Conservation (phyloP, 2,797 vertebrate genomes). For the Macropodus opercularis region DNA sequence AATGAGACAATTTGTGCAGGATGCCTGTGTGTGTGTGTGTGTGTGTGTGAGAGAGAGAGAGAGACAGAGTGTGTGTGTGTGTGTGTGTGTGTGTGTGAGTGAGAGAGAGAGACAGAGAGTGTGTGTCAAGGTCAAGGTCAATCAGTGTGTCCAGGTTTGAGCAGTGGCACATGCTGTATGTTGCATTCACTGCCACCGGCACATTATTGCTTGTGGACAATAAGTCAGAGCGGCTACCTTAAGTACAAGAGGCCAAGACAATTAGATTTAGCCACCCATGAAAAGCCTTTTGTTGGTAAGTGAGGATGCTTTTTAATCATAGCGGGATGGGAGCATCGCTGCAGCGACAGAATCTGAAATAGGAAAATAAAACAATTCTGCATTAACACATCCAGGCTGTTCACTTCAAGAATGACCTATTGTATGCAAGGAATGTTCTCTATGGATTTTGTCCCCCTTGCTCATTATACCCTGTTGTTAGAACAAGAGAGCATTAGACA, state of each 20-base stretch:
- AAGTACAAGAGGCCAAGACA: slow-evolving; percentile 60
- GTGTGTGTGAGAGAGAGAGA: no score
- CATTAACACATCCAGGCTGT: slow-evolving; percentile 39
- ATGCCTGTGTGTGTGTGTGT: no score
- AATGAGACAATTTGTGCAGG: slow-evolving; percentile 24
- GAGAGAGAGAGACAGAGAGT: no score
- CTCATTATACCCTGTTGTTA: slow-evolving; percentile 56
- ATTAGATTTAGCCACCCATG: slow-evolving; percentile 77
- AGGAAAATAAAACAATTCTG: slow-evolving; percentile 37
- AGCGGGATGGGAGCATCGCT: slow-evolving; percentile 27
- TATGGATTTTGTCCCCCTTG: slow-evolving; percentile 50
- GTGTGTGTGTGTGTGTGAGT: no score
- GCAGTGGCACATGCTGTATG: slow-evolving; percentile 50
- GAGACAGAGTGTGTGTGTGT: no score
- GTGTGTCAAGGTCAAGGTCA: slow-evolving; percentile 53
- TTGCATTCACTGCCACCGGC: slow-evolving; percentile 34
- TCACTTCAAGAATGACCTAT: slow-evolving; percentile 45
- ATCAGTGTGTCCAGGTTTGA: slow-evolving; percentile 62
- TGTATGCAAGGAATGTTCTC: slow-evolving; percentile 39
- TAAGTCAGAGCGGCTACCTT: slow-evolving; percentile 71
- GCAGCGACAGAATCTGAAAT: slow-evolving; percentile 17
- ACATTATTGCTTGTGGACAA: slow-evolving; percentile 57
- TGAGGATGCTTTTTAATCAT: slow-evolving; percentile 69
- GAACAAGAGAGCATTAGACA: slow-evolving; percentile 34
- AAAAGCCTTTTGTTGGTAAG: slow-evolving; percentile 71